Conservation (phyloP, 2,888 invertebrate species). For the Limenitis camilla region DNA sequence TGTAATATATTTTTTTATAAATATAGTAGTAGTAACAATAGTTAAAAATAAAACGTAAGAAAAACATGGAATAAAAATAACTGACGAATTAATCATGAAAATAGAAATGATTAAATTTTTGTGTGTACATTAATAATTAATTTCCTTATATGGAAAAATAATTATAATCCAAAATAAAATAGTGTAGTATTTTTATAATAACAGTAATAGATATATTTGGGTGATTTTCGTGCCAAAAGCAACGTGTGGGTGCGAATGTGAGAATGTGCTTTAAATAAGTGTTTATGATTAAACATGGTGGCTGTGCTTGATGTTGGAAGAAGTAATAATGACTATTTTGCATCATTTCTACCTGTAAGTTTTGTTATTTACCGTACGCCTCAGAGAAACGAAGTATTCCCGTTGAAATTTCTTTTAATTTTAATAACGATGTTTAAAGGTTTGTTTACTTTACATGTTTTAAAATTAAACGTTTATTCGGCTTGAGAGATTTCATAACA, state of each 20-base stretch:
- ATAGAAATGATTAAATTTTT: too few relatives aligned
- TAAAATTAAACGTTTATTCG: too few relatives aligned
- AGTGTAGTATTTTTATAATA: neutral
- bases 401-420: too few relatives aligned
- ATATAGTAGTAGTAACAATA: neutral
- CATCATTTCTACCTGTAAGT: slow-evolving; percentile 67
- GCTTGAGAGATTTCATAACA: too few relatives aligned
- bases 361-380: neutral
- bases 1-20: too few relatives aligned
- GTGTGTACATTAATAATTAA: too few relatives aligned
- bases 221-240: slow-evolving; percentile 33
- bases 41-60: neutral
- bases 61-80: too few relatives aligned
- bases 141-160: too few relatives aligned
- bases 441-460: too few relatives aligned
- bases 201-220: slow-evolving; percentile 20
- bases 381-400: neutral
- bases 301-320: slow-evolving; percentile 47
- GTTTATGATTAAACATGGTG: slow-evolving; percentile 44
- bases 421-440: too few relatives aligned
- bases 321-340: slow-evolving; percentile 57
- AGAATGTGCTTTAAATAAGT: slow-evolving; percentile 43
- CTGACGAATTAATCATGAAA: too few relatives aligned
- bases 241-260: slow-evolving; percentile 40
- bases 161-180: neutral